phyloP scores from a whole-genome alignment of 2,113 vertebrate genomes.

The Paraplagusia blochii region DNA sequence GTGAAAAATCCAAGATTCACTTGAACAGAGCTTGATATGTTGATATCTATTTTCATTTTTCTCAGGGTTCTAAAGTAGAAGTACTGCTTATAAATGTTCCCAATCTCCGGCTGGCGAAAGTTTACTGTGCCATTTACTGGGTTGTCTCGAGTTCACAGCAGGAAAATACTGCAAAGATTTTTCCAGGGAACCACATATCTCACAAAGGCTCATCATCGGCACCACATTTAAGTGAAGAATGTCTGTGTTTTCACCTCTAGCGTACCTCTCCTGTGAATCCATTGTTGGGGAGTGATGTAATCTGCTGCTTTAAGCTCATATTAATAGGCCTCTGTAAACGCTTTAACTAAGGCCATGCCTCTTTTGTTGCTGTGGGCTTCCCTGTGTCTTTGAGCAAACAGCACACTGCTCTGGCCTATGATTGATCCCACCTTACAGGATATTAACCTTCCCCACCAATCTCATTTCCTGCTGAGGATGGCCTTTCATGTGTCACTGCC shows the following conservation, averaged over 20 bases:
- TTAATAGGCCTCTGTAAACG: slow-evolving; percentile 54
- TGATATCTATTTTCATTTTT: slow-evolving; percentile 55
- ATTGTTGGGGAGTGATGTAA: slow-evolving; percentile 70
- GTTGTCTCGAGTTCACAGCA: slow-evolving; percentile 18
- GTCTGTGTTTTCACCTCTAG: slow-evolving; percentile 46
- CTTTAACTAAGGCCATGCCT: slow-evolving; percentile 43
- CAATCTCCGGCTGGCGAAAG: slow-evolving; percentile 29
- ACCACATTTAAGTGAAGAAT: slow-evolving; percentile 57
- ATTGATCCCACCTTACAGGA: slow-evolving; percentile 54
- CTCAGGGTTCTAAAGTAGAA: slow-evolving; percentile 69
- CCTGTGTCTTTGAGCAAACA: slow-evolving; percentile 27
- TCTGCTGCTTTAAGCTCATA: slow-evolving; percentile 64
- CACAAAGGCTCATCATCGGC: slow-evolving; percentile 51
- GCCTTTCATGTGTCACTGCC: slow-evolving; percentile 68
- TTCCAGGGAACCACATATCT: slow-evolving; percentile 49
- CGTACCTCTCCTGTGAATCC: slow-evolving; percentile 60
- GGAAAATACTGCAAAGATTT: slow-evolving; percentile 3
- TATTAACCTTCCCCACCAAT: slow-evolving; percentile 68
- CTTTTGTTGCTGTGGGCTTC: slow-evolving; percentile 56
- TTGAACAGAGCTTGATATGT: slow-evolving; percentile 62
- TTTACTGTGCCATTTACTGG: slow-evolving; percentile 38
- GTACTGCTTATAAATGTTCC: slow-evolving; percentile 51
- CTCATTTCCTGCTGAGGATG: slow-evolving; percentile 71
- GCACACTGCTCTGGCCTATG: slow-evolving; percentile 18
- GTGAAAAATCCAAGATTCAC: slow-evolving; percentile 53